Evolutionary conservation across 1,140 invertebrate species (phyloP).

Genomic region (Sitodiplosis mosellana): DNA sequence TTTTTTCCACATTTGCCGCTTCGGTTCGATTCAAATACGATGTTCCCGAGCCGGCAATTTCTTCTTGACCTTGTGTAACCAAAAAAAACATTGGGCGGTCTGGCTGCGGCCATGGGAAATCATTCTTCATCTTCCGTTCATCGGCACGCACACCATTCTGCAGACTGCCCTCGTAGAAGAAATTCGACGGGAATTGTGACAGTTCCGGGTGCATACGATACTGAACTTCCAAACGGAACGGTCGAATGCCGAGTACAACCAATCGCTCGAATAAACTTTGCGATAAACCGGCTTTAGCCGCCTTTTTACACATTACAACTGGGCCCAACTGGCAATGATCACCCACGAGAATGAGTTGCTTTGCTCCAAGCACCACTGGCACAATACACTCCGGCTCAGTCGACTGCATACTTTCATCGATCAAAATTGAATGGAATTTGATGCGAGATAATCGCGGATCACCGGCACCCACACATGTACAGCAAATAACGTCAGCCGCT

Average conservation of each 20-base stretch:
- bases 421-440: constrained; percentile 93
- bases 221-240: constrained; percentile 91
- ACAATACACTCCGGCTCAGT: constrained; percentile 99
- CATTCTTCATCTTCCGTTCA: constrained; percentile 78
- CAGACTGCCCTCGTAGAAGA: constrained; percentile 97
- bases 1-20: constrained; percentile 95
- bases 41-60: constrained; percentile 95
- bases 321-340: constrained; percentile 98
- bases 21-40: constrained; percentile 98
- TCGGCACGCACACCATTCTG: constrained; percentile 97
- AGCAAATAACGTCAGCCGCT: constrained; percentile 96
- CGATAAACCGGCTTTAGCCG: constrained; percentile 86
- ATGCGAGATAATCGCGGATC: constrained; percentile 80
- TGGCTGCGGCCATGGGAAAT: constrained; percentile 93
- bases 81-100: constrained; percentile 99
- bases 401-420: constrained; percentile 93
- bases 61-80: constrained; percentile 94
- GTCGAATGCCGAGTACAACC: constrained; percentile 88
- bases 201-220: constrained; percentile 98
- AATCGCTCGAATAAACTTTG: constrained; percentile 95
- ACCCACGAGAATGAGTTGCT: constrained; percentile 88
- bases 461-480: constrained; percentile 96
- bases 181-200: constrained; percentile 94
- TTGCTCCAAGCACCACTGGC: constrained; percentile 92
- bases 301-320: constrained; percentile 99